These are phyloP conservation scores for Apodemus sylvaticus DNA, from an alignment of 2,113 vertebrate species.

Conservation along the genomic window DNA sequence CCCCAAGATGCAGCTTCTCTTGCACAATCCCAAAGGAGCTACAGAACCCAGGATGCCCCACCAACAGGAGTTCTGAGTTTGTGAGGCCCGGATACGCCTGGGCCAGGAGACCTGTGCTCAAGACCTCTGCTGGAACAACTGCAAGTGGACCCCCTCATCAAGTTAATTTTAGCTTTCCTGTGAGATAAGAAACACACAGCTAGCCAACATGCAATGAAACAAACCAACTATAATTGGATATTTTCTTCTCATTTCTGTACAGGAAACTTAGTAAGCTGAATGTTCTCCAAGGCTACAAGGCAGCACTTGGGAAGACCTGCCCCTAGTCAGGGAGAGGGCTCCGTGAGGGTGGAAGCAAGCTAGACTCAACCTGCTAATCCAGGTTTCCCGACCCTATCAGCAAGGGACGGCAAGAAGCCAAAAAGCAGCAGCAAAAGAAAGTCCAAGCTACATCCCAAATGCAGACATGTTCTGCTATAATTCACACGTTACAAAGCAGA, in stretches of 20 bases:
- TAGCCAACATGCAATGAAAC: not conserved
- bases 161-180: not conserved
- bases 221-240: not conserved
- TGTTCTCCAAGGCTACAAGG: not conserved
- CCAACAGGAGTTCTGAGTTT: not conserved
- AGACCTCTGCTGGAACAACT: not conserved
- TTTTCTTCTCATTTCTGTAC: slow-evolving; percentile 35
- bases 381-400: not conserved
- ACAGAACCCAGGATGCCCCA: not conserved
- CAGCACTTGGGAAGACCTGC: not conserved
- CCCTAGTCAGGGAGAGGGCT: not conserved
- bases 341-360: not conserved
- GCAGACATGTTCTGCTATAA: not conserved
- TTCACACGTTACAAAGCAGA: not conserved
- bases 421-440: not conserved
- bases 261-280: not conserved
- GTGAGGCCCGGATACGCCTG: not conserved
- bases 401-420: not conserved
- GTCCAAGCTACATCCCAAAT: not conserved
- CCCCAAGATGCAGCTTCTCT: not conserved
- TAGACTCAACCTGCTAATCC: not conserved
- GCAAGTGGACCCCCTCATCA: not conserved
- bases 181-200: slow-evolving; percentile 24
- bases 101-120: not conserved
- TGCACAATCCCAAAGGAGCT: not conserved